These are phyloP conservation scores for Drosophila putrida DNA, from an alignment of 2,888 invertebrate genomes.

Conservation along the genomic window DNA sequence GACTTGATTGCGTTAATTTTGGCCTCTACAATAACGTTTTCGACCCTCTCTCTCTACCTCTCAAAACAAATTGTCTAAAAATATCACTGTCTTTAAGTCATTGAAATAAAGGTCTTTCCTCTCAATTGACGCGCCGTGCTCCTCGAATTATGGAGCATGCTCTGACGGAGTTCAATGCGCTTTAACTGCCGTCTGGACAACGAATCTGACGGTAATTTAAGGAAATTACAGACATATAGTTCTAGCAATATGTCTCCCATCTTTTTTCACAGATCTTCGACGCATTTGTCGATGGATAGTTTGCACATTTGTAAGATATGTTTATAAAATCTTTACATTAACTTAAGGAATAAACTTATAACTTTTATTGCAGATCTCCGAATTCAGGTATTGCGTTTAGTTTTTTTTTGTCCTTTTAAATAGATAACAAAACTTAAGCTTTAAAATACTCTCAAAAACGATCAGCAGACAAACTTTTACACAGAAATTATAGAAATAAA, in stretches of 20 bases:
- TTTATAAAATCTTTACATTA: not conserved
- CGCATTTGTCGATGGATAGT: conserved; percentile 54
- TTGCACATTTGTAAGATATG: conserved; percentile 48
- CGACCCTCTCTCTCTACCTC: not conserved
- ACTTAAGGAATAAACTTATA: too few species aligned
- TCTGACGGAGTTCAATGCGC: conserved; percentile 54
- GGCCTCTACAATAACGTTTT: conserved; percentile 11
- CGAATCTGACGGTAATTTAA: conserved; percentile 17
- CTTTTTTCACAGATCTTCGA: conserved; percentile 49
- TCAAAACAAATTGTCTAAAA: conserved; percentile 23
- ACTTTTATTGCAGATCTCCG: too few species aligned
- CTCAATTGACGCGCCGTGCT: conserved; percentile 44
- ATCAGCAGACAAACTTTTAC: too few species aligned
- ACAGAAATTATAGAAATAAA: too few species aligned
- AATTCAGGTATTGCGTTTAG: too few species aligned
- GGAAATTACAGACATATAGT: not conserved
- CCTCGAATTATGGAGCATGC: conserved; percentile 24
- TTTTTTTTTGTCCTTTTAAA: too few species aligned
- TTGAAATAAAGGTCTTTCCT: conserved; percentile 38
- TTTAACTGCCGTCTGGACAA: conserved; percentile 18
- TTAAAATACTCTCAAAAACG: too few species aligned
- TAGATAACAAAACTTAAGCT: too few species aligned
- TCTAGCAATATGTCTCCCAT: conserved; percentile 17
- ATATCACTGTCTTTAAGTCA: conserved; percentile 55
- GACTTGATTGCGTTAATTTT: conserved; percentile 48